Evolutionary conservation across 2,888 invertebrate genomes (phyloP), one percentile per base, ranked within the genome.

Genomic region (Nemoura dubitans): DNA sequence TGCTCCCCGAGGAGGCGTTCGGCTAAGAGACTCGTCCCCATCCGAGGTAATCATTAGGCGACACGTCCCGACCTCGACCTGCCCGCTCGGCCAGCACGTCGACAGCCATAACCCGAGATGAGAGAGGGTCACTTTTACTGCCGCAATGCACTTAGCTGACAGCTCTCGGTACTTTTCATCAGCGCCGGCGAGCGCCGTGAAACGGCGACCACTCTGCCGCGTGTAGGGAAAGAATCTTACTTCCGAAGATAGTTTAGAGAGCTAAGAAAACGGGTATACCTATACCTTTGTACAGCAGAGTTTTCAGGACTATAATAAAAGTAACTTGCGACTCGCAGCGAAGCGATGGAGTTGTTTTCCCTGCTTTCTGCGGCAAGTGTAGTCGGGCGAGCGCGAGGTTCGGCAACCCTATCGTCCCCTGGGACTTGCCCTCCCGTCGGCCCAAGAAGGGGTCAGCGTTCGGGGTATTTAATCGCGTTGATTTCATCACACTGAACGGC

Each of bases 71-170:
- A 36, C 36, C 59, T 16, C 42, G 42, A n/a, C 29, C 28, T 14
- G n/a, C n/a, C 21, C 10, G 59, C 36, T 3, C 59, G 16, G 59
- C 21, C 59, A 10, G 16, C 16, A 59, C 28, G n/a, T 78, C 26
- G 27, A 10, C 28, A 78, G 26, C 26, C 78, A 28, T 78, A 78
- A 78, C 26, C 26, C 78, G 26, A 26, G 82, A 82, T 83, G 42
- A 83, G n/a, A 42, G 83, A 29, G 82, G 83, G 83, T 83, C 83
- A 83, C 83, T 83, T 83, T 83, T 83, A 83, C 83, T 83, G 27
- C 83, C 83, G 83, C 27, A 27, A 76, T 84, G 59, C 84, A 43
- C 83, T 42, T 76, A 84, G 84, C 14, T 26, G 25, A 42, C 83
- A 83, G 36, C 26, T 78, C 78, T 78, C 27, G 5, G 78, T 78